phyloP scores from a whole-genome alignment of 2,113 vertebrate species.

The Odontophorus gujanensis region DNA sequence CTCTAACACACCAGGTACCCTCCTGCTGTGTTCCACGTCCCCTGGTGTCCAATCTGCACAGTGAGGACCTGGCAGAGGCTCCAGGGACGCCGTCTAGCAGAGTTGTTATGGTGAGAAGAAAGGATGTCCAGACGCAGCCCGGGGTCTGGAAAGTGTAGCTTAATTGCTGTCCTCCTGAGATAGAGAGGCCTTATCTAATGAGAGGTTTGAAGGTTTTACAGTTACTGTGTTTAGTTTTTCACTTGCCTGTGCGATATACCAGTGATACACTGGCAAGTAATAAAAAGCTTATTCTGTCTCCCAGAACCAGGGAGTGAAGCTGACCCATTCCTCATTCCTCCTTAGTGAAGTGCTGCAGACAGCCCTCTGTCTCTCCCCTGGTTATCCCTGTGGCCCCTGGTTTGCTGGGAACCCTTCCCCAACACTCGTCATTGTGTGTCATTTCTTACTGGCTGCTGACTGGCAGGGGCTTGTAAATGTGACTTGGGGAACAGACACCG shows the following conservation, averaged over 20 bases:
- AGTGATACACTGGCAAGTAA: not conserved
- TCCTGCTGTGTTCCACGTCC: not conserved
- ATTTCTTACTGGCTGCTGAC: conserved; percentile 12
- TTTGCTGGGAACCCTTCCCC: not conserved
- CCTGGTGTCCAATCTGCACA: not conserved
- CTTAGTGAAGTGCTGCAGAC: not conserved
- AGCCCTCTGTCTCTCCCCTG: not conserved
- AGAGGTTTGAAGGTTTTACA: conserved; percentile 33
- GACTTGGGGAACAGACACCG: conserved; percentile 6
- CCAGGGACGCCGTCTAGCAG: not conserved
- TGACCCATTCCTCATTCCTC: not conserved
- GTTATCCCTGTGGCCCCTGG: not conserved
- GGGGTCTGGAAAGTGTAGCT: conserved; percentile 40
- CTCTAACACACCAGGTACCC: not conserved
- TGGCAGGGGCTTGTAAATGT: not conserved
- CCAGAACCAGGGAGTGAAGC: not conserved
- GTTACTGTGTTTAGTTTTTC: not conserved
- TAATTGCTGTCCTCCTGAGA: conserved; percentile 19
- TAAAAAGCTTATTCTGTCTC: not conserved
- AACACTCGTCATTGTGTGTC: not conserved
- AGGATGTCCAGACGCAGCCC: conserved; percentile 28
- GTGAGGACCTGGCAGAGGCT: not conserved
- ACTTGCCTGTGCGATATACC: not conserved
- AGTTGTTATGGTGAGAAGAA: conserved; percentile 7
- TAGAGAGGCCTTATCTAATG: conserved; percentile 14